phyloP scores from a whole-genome alignment of 1,140 invertebrate genomes.

The Neotoxoptera formosana region DNA sequence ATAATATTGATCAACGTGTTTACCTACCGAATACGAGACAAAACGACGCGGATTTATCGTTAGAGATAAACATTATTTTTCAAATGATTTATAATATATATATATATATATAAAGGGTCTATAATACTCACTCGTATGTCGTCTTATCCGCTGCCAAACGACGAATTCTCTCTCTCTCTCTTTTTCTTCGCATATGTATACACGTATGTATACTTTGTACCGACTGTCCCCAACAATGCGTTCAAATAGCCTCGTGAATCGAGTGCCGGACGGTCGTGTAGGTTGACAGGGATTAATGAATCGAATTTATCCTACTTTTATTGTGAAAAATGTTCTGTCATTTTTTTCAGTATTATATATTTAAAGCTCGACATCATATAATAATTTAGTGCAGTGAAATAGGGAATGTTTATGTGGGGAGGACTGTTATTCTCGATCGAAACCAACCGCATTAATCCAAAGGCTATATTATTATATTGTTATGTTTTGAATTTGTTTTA shows the following conservation, averaged over 20 bases:
- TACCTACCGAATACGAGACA: not conserved
- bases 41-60: not conserved
- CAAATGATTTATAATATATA: not conserved
- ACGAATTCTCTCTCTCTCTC: not conserved
- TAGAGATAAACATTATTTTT: slow-evolving; percentile 4
- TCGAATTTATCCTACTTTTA: slow-evolving; percentile 12
- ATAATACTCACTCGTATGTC: not conserved
- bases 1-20: not conserved
- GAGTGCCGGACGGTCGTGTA: not conserved
- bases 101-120: not conserved
- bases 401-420: not conserved
- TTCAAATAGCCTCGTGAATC: not conserved
- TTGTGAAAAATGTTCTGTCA: slow-evolving; percentile 18
- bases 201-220: not conserved
- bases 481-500: not conserved
- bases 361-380: not conserved
- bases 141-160: slow-evolving; percentile 2
- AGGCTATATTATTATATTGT: not conserved
- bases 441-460: not conserved
- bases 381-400: not conserved
- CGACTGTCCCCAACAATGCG: not conserved
- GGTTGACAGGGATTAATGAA: slow-evolving; percentile 38
- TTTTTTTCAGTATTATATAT: slow-evolving; percentile 9
- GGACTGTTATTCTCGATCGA: not conserved
- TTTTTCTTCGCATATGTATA: too few relatives aligned